These are phyloP conservation scores for Flabesymbios commensalis DNA, from an alignment of 2,888 invertebrate species.

Conservation along the genomic window DNA sequence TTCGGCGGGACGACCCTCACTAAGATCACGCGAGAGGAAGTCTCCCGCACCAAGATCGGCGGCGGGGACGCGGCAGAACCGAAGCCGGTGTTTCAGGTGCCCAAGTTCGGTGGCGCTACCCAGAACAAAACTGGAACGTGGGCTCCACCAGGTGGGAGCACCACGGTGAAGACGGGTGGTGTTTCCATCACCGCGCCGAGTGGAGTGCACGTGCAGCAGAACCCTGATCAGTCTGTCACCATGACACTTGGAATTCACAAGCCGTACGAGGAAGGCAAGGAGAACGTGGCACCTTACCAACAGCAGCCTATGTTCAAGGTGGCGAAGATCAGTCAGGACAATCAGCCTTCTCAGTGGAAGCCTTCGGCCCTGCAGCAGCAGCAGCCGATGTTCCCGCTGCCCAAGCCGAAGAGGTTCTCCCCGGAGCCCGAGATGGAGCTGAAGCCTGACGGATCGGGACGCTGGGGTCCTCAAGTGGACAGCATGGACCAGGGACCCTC, in stretches of 20 bases:
- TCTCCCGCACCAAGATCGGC: conserved; percentile 1
- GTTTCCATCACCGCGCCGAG: conserved; percentile 10
- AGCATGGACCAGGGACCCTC: not conserved
- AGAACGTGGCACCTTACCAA: conserved; percentile 15
- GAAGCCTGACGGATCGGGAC: not conserved
- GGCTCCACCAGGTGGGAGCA: not conserved
- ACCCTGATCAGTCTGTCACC: conserved; percentile 25
- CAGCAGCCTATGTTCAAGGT: conserved; percentile 20
- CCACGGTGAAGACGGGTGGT: not conserved
- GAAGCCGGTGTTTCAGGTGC: not conserved
- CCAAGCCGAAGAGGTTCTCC: conserved; percentile 4
- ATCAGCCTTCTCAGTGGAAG: not conserved
- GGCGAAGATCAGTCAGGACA: conserved; percentile 12
- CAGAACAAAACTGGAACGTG: not conserved
- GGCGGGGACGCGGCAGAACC: not conserved
- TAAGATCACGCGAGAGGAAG: conserved; percentile 15
- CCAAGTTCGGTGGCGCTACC: not conserved
- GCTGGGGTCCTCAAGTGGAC: not conserved
- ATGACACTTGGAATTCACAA: conserved; percentile 23
- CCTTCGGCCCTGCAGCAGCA: conserved; percentile 3
- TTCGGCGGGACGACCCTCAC: conserved; percentile 23
- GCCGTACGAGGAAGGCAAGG: conserved; percentile 3
- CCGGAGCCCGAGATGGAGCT: not conserved
- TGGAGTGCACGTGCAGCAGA: conserved; percentile 24
- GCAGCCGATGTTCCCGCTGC: not conserved